Percentiles rank a stretch among this genome's conserved stretches.
Conservation (phyloP, 2,797 vertebrate species). For the Hyperoplus immaculatus region DNA sequence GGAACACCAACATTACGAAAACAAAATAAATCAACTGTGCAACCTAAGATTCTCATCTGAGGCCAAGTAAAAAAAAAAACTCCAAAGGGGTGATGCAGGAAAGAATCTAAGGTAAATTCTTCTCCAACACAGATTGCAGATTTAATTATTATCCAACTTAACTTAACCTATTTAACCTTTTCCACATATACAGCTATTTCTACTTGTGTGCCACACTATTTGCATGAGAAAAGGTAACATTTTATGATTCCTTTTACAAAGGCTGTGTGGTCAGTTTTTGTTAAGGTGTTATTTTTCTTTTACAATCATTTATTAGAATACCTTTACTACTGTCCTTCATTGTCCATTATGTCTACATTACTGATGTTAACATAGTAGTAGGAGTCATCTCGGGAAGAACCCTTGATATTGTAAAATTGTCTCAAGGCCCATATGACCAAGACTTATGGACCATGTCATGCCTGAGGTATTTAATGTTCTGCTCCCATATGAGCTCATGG, state of each 20-base stretch:
- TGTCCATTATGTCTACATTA: neutral
- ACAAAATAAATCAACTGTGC: neutral
- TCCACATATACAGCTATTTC: neutral
- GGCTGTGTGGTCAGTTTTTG: neutral
- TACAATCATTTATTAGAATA: neutral
- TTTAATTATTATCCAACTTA: neutral
- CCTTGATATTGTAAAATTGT: neutral
- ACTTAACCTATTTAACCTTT: neutral
- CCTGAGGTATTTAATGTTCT: conserved; percentile 16
- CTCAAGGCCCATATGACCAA: neutral
- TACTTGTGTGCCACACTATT: neutral
- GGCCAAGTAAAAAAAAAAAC: neutral
- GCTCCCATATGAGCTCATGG: conserved; percentile 1
- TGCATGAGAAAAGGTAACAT: neutral
- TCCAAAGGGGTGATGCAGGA: neutral
- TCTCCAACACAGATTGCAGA: neutral
- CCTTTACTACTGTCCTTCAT: neutral
- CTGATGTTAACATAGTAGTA: conserved; percentile 1
- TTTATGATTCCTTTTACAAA: neutral
- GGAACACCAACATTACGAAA: neutral
- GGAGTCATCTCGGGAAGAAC: neutral
- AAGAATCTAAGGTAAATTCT: neutral
- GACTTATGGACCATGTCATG: conserved; percentile 3
- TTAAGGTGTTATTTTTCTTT: neutral
- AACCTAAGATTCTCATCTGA: neutral